Evolutionary conservation across 2,888 invertebrate genomes (phyloP).

Genomic region (Dyspetes luteomarginatus): DNA sequence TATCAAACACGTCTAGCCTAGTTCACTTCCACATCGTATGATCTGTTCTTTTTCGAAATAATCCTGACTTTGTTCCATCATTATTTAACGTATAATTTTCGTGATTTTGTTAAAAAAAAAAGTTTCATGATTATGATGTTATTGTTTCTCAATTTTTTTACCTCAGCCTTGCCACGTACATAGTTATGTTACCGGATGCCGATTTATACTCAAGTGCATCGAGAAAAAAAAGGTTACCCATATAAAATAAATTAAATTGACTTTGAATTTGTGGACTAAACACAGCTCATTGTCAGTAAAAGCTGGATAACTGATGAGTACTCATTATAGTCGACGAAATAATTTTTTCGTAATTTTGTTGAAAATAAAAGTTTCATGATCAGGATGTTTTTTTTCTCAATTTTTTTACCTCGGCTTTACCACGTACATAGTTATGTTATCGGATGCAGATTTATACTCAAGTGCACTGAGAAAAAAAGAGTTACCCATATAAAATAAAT

Average conservation of each 20-base stretch:
- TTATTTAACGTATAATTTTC: neutral
- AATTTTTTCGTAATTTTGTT: neutral
- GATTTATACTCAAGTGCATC: too few species aligned
- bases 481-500: too few species aligned
- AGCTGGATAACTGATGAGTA: too few species aligned
- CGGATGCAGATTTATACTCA: too few species aligned
- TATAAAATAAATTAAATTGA: too few species aligned
- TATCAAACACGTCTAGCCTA: neutral
- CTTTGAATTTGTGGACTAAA: too few species aligned
- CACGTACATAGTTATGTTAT: neutral
- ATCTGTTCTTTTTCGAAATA: neutral
- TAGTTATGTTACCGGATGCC: neutral
- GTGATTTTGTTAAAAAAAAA: neutral
- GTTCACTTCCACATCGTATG: neutral
- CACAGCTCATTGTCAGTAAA: too few species aligned
- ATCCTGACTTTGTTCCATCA: neutral
- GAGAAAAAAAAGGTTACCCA: too few species aligned
- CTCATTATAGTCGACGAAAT: too few species aligned
- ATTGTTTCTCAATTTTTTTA: neutral
- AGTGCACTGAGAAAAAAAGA: too few species aligned
- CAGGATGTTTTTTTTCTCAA: neutral
- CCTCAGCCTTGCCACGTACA: neutral
- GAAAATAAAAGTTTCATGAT: neutral
- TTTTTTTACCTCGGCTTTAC: neutral
- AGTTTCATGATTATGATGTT: neutral